Percentiles rank a stretch among this genome's conserved stretches.
These are phyloP conservation scores for Argyrosomus regius DNA, from an alignment of 2,797 vertebrate genomes.

Conservation along the genomic window DNA sequence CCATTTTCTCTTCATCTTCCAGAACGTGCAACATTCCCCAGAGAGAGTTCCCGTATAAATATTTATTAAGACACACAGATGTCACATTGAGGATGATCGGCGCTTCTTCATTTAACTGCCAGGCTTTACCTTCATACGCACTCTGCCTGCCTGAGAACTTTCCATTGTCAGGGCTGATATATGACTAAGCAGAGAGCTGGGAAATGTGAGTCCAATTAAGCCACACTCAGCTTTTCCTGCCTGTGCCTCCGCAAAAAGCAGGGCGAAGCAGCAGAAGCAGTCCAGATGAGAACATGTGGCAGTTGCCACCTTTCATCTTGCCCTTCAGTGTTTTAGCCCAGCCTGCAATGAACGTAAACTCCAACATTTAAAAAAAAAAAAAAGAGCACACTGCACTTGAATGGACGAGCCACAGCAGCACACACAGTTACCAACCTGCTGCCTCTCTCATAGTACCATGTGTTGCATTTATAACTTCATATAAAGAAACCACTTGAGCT, in stretches of 20 bases:
- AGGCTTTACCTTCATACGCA: constrained; percentile 31
- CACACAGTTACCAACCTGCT: constrained; percentile 8
- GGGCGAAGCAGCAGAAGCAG: constrained; percentile 67
- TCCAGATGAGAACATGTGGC: constrained; percentile 74
- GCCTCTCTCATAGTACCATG: background rate
- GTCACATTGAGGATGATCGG: background rate
- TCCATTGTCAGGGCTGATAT: constrained; percentile 63
- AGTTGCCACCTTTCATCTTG: constrained; percentile 76
- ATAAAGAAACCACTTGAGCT: constrained; percentile 27
- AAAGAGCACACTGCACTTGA: constrained; percentile 30
- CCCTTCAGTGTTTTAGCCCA: constrained; percentile 65
- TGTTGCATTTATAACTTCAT: constrained; percentile 12
- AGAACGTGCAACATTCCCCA: background rate
- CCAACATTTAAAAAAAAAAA: constrained; percentile 43
- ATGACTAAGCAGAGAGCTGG: constrained; percentile 79
- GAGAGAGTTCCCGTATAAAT: background rate
- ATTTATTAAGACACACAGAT: background rate
- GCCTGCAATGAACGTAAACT: constrained; percentile 59
- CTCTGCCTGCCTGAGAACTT: constrained; percentile 50
- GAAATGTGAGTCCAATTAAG: constrained; percentile 80
- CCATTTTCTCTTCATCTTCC: background rate
- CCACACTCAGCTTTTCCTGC: constrained; percentile 79
- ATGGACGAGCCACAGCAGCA: constrained; percentile 32
- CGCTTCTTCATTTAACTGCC: background rate
- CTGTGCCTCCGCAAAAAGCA: constrained; percentile 51